Evolutionary conservation across 2,113 vertebrate genomes (phyloP).

Genomic region (Myotis davidii): DNA sequence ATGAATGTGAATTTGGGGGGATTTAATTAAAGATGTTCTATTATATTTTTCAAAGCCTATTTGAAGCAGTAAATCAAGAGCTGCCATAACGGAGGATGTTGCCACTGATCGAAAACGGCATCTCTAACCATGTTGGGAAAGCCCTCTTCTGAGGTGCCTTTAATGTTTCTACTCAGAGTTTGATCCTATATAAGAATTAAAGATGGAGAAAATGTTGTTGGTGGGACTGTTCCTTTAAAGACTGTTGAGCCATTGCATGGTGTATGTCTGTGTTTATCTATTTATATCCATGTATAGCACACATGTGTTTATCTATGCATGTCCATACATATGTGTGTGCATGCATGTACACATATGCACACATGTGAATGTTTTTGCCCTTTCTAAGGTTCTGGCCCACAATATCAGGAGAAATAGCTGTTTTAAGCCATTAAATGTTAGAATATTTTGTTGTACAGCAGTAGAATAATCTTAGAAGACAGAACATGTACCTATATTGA

Average conservation of each 20-base stretch:
- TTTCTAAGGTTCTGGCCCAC: background rate
- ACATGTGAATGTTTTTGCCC: background rate
- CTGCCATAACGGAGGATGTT: conserved; percentile 62
- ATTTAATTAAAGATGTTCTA: conserved; percentile 85
- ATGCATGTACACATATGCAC: background rate
- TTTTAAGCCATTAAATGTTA: background rate
- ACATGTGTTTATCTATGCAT: background rate
- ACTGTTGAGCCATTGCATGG: background rate
- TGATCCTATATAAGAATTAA: background rate
- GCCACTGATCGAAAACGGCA: conserved; percentile 62
- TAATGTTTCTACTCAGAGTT: conserved; percentile 58
- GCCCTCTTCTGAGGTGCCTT: conserved; percentile 9
- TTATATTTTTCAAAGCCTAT: conserved; percentile 82
- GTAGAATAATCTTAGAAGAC: background rate
- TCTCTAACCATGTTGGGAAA: conserved; percentile 50
- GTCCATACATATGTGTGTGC: fast-evolving
- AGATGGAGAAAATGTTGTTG: background rate
- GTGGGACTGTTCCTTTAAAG: background rate
- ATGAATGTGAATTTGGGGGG: conserved; percentile 79
- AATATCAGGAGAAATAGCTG: background rate
- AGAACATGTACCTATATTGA: background rate
- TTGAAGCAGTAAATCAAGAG: conserved; percentile 82
- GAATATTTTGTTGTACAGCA: background rate
- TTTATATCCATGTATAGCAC: background rate
- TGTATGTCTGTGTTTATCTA: background rate